Percentiles rank a stretch among this genome's conserved stretches.
Conservation (phyloP, 2,113 vertebrate species). For the Erinaceus europaeus region DNA sequence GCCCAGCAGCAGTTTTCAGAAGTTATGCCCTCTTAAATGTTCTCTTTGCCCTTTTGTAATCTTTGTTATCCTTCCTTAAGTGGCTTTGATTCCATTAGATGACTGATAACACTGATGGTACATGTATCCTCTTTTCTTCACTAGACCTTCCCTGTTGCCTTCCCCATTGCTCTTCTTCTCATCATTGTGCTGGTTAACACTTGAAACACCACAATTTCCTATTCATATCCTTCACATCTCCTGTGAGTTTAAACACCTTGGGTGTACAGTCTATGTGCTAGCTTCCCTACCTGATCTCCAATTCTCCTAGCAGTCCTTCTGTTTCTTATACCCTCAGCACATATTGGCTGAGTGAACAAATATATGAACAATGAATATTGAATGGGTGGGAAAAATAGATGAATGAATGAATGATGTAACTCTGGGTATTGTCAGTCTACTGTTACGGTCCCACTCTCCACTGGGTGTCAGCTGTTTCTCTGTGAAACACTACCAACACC, state of each 20-base stretch:
- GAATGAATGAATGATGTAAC: background rate
- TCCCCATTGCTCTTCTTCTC: background rate
- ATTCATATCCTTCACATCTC: background rate
- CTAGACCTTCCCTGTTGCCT: background rate
- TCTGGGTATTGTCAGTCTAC: rapidly evolving
- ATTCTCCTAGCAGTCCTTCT: background rate
- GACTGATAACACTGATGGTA: no score
- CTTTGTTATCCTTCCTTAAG: background rate
- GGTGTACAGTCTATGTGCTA: background rate
- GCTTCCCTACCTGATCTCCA: background rate
- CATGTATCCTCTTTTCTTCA: background rate
- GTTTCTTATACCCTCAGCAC: background rate
- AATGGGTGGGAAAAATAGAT: no score
- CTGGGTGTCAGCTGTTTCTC: no score
- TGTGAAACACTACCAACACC: no score
- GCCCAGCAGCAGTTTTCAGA: no score
- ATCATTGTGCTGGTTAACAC: background rate
- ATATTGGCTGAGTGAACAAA: background rate
- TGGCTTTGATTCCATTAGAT: no score
- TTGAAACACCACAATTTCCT: background rate
- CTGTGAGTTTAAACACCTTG: background rate
- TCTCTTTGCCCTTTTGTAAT: background rate
- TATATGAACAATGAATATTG: background rate
- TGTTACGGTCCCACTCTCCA: background rate
- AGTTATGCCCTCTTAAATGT: no score